A percentile compares a stretch with the other conserved stretches of the same genome.
These are phyloP conservation scores for Drosophila elegans DNA, from an alignment of 1,140 invertebrate genomes.

Conservation along the genomic window DNA sequence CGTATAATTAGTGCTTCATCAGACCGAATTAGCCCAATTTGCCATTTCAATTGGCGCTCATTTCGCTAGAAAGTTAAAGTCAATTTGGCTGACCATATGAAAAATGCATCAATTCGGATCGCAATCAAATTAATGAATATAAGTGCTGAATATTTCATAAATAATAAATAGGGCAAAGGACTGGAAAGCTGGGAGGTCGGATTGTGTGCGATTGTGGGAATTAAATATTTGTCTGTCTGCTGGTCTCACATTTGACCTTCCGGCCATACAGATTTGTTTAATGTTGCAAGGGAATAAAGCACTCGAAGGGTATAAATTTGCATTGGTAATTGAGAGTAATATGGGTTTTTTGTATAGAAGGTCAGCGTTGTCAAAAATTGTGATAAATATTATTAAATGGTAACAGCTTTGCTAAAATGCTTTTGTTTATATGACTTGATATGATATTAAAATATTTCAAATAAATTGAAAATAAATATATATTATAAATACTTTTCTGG, in stretches of 20 bases:
- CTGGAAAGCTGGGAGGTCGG: not conserved
- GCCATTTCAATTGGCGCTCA: conserved; percentile 27
- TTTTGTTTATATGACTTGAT: too few species aligned
- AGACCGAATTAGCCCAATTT: conserved; percentile 38
- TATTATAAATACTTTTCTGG: too few species aligned
- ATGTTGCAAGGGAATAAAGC: conserved; percentile 49
- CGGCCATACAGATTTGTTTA: conserved; percentile 36
- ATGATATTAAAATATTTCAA: too few species aligned
- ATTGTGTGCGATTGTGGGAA: conserved; percentile 46
- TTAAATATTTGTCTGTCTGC: conserved; percentile 34
- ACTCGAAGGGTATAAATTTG: conserved; percentile 4
- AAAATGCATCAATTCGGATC: conserved; percentile 40
- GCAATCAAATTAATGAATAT: conserved; percentile 55
- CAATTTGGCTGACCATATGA: conserved; percentile 24
- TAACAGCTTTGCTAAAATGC: too few species aligned
- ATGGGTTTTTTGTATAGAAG: not conserved
- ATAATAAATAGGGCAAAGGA: conserved; percentile 9
- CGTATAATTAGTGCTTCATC: conserved; percentile 32
- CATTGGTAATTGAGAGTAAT: not conserved
- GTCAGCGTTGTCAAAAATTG: too few species aligned
- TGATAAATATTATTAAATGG: too few species aligned
- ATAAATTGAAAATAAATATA: too few species aligned
- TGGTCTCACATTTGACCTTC: conserved; percentile 37
- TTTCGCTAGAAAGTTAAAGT: conserved; percentile 22
- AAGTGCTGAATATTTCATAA: conserved; percentile 50